phyloP scores from a whole-genome alignment of 2,888 invertebrate genomes.

The Elegia similella region DNA sequence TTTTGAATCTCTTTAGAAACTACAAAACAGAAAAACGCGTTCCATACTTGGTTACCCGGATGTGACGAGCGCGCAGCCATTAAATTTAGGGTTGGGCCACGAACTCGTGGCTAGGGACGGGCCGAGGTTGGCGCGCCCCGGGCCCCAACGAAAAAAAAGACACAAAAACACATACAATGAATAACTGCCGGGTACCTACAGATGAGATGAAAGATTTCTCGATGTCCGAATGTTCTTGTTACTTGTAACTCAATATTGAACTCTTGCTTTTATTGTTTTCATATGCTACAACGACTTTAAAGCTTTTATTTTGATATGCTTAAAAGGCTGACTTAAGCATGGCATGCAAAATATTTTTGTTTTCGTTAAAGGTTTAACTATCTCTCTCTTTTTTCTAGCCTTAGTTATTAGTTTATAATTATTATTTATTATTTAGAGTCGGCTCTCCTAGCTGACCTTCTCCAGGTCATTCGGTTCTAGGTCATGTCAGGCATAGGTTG shows the following conservation, averaged over 20 bases:
- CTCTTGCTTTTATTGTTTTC: slow-evolving; percentile 45
- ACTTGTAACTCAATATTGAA: slow-evolving; percentile 71
- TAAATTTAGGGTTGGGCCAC: slow-evolving; percentile 82
- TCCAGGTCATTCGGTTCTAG: too few relatives aligned
- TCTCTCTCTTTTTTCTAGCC: too few relatives aligned
- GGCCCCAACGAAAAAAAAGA: slow-evolving; percentile 57
- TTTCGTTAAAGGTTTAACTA: too few relatives aligned
- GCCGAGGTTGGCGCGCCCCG: slow-evolving; percentile 64
- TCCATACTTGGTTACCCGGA: slow-evolving; percentile 71
- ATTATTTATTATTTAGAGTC: too few relatives aligned
- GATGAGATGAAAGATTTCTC: slow-evolving; percentile 77
- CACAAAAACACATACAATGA: slow-evolving; percentile 59
- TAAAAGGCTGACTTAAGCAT: background rate
- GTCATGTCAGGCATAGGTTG: too few relatives aligned
- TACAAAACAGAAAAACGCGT: slow-evolving; percentile 36
- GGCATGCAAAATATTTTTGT: background rate
- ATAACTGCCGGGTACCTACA: slow-evolving; percentile 65
- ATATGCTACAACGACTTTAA: slow-evolving; percentile 17
- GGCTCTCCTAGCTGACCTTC: too few relatives aligned
- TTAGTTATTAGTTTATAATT: too few relatives aligned
- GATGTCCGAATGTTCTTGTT: slow-evolving; percentile 69
- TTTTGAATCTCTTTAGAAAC: background rate
- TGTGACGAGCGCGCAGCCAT: slow-evolving; percentile 76
- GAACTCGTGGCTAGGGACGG: slow-evolving; percentile 71
- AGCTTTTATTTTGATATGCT: background rate